phyloP scores from a whole-genome alignment of 2,113 vertebrate genomes.

The Microtus montanus region DNA sequence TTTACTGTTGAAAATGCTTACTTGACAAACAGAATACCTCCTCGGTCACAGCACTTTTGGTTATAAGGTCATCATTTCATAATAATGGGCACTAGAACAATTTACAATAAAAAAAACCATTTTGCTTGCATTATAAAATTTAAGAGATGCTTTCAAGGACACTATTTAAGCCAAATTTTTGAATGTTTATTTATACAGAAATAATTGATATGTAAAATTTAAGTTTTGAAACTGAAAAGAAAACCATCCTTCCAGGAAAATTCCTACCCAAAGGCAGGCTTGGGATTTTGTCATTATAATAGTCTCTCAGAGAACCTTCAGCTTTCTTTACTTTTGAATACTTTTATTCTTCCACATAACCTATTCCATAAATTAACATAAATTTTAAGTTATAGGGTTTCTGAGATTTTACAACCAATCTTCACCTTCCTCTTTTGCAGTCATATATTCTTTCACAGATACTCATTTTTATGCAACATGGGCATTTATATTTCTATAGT shows the following conservation, averaged over 20 bases:
- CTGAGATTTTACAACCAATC: background rate
- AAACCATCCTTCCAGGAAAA: background rate
- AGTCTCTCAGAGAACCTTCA: background rate
- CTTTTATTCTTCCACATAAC: conserved; percentile 32
- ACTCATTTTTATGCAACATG: background rate
- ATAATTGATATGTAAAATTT: background rate
- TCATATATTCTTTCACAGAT: background rate
- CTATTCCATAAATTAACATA: conserved; percentile 62
- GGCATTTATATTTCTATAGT: background rate
- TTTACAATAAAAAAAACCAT: background rate
- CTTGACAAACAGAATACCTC: background rate
- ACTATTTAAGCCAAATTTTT: background rate
- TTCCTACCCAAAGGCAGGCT: background rate
- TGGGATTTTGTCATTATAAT: background rate
- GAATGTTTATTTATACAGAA: background rate
- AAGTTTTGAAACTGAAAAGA: background rate
- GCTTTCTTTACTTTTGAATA: background rate
- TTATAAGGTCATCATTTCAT: background rate
- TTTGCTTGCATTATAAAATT: background rate
- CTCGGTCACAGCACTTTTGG: background rate
- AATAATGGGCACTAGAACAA: background rate
- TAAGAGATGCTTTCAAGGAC: conserved; percentile 25
- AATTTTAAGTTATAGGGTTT: background rate
- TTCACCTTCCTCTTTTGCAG: conserved; percentile 25
- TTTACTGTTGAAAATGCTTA: background rate